Base-by-base conservation (phyloP, 1,140 invertebrate species). In the Acromyrmex echinatior region DNA sequence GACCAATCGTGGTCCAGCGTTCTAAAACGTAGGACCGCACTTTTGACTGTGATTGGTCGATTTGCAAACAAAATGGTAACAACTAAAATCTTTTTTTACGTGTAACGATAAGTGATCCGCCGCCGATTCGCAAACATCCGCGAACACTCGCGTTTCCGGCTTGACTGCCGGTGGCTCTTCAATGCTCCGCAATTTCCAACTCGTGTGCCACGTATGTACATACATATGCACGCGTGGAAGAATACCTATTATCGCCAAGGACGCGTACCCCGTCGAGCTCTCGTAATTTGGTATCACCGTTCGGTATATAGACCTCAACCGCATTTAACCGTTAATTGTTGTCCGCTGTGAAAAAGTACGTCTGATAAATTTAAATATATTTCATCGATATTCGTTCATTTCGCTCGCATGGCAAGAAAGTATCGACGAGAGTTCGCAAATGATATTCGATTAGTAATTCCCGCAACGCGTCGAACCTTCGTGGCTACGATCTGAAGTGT, bases 171-270 rank as follows among this genome's bases (percentile, higher is more conserved):
- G 70, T 78, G 7, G 10, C 39, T 45, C 39, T 10, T 9, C 39
- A 45, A 45, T 45, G 78, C 86, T 73, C 87, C 79, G 77, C 63
- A 87, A 89, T 87, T 88, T 82, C 63, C 87, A 74, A 60, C 70
- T 66, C 71, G 77, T 62, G 9, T 49, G 71, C 65, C 65, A 58
- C 28, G 39, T 31, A 77, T 10, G 56, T 70, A 60, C 25, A 7
- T 82, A 74, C 25, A 7, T 82, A 74, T 62, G 39, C 28, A 51
- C 53, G 25, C 65, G 45, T 18, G 25, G n/a, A 53, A n/a, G 82
- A 66, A 82, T 60, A 71, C 58, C 65, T 62, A 66, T 16, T 70
- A 70, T 51, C 66, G 39, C 39, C 89, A 91, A 90, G 89, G 89
- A 88, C 89, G 63, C 56, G 58, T 56, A 49, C 12, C 51, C 25